phyloP scores from a whole-genome alignment of 2,797 vertebrate genomes.

The Malurus leucopterus region DNA sequence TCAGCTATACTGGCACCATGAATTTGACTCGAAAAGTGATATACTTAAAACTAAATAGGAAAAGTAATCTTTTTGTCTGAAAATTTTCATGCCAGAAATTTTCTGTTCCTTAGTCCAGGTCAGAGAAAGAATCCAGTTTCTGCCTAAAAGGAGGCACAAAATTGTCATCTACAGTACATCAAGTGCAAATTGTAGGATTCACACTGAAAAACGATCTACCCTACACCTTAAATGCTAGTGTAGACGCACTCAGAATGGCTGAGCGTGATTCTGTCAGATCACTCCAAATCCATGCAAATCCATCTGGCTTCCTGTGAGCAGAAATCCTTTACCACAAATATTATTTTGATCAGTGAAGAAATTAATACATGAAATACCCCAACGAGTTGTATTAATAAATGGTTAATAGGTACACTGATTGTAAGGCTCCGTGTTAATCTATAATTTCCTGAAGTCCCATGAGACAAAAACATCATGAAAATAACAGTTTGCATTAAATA shows the following conservation, averaged over 20 bases:
- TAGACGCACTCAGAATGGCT: background rate
- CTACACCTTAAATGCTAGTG: background rate
- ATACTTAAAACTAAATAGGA: background rate
- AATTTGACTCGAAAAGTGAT: background rate
- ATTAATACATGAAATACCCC: background rate
- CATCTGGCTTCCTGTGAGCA: background rate
- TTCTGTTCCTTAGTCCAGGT: background rate
- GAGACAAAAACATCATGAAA: background rate
- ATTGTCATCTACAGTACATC: background rate
- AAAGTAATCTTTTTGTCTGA: background rate
- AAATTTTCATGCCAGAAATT: background rate
- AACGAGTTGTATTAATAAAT: background rate
- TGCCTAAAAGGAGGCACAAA: background rate
- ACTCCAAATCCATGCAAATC: background rate
- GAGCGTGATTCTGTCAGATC: background rate
- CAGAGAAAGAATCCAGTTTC: background rate
- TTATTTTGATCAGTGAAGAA: background rate
- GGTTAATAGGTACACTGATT: background rate
- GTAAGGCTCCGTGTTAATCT: background rate
- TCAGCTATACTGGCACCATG: background rate
- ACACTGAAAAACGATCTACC: background rate
- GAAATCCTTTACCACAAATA: background rate
- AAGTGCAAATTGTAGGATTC: background rate
- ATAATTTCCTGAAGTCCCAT: background rate
- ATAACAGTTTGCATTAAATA: background rate